A percentile compares a stretch with the other conserved stretches of the same genome.
Evolutionary conservation across 2,113 vertebrate species (phyloP).

Genomic region (Corythornis madagascariensis): DNA sequence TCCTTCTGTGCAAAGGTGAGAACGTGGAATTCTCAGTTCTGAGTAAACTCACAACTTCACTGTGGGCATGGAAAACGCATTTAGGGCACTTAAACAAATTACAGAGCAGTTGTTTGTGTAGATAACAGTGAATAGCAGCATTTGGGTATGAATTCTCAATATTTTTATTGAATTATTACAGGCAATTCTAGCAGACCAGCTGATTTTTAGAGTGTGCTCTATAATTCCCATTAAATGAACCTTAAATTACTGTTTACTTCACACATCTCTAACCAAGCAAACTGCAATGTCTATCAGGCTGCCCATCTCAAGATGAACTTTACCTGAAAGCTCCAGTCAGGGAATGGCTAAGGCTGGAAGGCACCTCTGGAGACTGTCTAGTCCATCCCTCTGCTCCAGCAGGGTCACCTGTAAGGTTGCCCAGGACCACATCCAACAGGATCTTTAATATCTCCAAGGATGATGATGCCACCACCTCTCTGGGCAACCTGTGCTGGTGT

Average conservation of each 20-base stretch:
- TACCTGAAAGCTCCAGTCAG: not conserved
- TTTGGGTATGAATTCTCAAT: not conserved
- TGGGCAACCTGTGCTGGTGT: not conserved
- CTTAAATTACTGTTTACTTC: not conserved
- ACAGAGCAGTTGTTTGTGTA: not conserved
- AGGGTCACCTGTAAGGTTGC: not conserved
- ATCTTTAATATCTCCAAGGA: not conserved
- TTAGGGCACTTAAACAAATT: not conserved
- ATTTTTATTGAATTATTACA: not conserved
- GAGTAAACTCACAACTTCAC: not conserved
- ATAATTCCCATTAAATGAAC: not conserved
- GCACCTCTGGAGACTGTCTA: not conserved
- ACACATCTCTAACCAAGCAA: not conserved
- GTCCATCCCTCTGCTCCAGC: not conserved
- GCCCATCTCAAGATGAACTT: not conserved
- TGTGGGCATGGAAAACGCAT: not conserved
- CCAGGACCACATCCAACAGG: fast-evolving
- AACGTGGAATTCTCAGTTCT: not conserved
- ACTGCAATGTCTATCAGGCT: not conserved
- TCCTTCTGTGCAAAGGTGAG: not conserved
- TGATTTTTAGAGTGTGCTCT: not conserved
- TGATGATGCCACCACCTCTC: not conserved
- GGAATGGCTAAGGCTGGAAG: not conserved
- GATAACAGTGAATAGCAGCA: not conserved
- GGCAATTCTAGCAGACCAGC: not conserved